Evolutionary conservation across 2,113 vertebrate genomes (phyloP).

Genomic region (Piaya cayana): DNA sequence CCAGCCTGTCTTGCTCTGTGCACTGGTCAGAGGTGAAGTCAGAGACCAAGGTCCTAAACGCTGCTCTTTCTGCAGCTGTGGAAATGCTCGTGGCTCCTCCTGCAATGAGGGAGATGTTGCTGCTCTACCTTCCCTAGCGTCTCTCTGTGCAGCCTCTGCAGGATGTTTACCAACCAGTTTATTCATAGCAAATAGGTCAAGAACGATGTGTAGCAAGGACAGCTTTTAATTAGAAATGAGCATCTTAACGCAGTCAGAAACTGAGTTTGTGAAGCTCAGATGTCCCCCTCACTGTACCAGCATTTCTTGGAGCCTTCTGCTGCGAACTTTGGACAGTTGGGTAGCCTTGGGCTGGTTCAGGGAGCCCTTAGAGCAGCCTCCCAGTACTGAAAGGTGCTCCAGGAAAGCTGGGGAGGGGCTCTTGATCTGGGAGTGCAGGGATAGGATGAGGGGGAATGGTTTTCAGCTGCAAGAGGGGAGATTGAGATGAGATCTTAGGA

Average conservation of each 20-base stretch:
- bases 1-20: neutral
- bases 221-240: neutral
- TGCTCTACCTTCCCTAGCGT: neutral
- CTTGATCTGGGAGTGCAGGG: no score
- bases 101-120: fast-evolving
- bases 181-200: neutral
- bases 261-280: neutral
- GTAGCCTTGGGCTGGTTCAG: fast-evolving
- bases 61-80: fast-evolving
- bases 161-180: slow-evolving; percentile 20
- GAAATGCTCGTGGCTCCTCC: neutral
- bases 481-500: no score
- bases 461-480: no score
- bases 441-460: no score
- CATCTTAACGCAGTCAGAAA: neutral
- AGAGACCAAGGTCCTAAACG: fast-evolving
- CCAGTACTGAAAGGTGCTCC: no score
- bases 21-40: neutral
- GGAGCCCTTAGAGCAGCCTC: no score
- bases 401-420: no score
- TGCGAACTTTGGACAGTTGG: neutral
- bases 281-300: fast-evolving
- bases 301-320: fast-evolving
- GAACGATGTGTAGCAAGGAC: fast-evolving
- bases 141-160: neutral